phyloP scores from a whole-genome alignment of 2,888 invertebrate genomes.

The Hypena proboscidalis region DNA sequence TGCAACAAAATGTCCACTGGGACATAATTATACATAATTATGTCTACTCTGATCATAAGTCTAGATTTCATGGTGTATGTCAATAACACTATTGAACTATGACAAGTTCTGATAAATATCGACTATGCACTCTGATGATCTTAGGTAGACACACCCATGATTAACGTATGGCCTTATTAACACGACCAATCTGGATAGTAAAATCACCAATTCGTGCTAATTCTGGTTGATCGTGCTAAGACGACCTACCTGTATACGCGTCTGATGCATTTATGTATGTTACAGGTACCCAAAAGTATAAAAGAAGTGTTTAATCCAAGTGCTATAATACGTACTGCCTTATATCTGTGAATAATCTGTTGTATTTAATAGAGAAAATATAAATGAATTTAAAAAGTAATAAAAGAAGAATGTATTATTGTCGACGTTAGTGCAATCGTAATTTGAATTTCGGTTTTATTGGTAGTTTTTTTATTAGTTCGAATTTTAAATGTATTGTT shows the following conservation, averaged over 20 bases:
- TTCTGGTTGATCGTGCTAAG: too few species aligned
- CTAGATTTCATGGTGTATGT: too few species aligned
- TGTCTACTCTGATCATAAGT: too few species aligned
- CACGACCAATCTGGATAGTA: too few species aligned
- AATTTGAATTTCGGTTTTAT: neutral
- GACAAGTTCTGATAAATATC: too few species aligned
- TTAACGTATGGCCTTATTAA: too few species aligned
- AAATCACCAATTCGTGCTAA: too few species aligned
- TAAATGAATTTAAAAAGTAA: conserved; percentile 10
- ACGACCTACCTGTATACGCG: neutral
- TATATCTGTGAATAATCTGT: conserved; percentile 33
- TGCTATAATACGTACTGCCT: conserved; percentile 42
- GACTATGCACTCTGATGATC: too few species aligned
- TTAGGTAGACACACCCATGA: too few species aligned
- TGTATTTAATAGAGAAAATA: conserved; percentile 25
- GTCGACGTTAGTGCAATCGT: conserved; percentile 13
- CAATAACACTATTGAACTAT: too few species aligned
- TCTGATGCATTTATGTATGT: conserved; percentile 7
- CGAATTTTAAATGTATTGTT: neutral
- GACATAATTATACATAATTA: too few species aligned
- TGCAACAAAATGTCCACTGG: too few species aligned
- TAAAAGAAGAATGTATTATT: conserved; percentile 6
- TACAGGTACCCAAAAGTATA: conserved; percentile 19
- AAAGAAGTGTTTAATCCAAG: conserved; percentile 27
- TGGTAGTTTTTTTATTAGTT: neutral